Evolutionary conservation across 2,113 vertebrate species (phyloP), one percentile per base, ranked within the genome.

Genomic region (Odocoileus hemionus): DNA sequence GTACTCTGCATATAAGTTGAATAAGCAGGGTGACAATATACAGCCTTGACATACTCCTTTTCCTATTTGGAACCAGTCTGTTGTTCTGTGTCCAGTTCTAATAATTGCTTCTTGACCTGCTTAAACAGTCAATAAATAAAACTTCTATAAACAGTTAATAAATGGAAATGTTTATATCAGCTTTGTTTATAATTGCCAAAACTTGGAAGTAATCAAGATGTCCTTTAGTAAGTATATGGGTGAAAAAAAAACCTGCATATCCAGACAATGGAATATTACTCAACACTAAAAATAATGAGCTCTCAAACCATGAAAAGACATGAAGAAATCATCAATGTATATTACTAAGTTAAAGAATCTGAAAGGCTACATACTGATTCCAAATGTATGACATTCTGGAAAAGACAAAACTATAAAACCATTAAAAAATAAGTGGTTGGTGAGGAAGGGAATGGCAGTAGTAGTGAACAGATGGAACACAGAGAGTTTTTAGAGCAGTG

Each of bases 351-450:
- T 13, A 76, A 76, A 43, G 60, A 57, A 57, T 80, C 70, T 50
- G 55, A 57, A 87, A 64, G 16, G 10, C 36, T 91, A 15, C 26
- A 10, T 45, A 64, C 15, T 87, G 17, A 54, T 76, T 76, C 64
- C 39, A 70, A 70, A 33, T 84, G 14, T 74, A n/a, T 82, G 5
- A 50, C 86, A 25, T 89, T 94, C 78, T 74, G 50, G 54, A 61
- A 84, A 89, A 93, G 16, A 19, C 10, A 64, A 89, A 93, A 54
- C 3, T 28, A 76, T 78, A 12, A 61, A 6, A 78, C 64, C 74
- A 33, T 87, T n/a, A 96, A 86, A 76, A n/a, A 19, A 78, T 76
- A 25, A 93, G n/a, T 47, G 39, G 16, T 76, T 61, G 3, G n/a
- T 4, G 1, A 30, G 54, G 15, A 2, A 26, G 15, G 16, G 28